phyloP scores from a whole-genome alignment of 2,797 vertebrate species.

The Eupleurogrammus muticus region DNA sequence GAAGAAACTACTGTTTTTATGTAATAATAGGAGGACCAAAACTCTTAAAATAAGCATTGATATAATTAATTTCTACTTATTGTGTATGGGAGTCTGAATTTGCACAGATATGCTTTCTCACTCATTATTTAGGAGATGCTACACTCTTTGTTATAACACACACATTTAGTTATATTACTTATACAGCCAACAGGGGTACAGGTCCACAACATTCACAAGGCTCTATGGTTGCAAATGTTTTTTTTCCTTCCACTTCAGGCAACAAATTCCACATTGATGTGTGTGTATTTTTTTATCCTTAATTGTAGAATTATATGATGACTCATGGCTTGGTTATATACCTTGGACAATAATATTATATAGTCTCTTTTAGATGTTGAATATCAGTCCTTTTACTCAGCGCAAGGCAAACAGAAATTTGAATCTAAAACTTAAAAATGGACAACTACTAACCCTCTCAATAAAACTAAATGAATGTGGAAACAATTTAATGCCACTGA shows the following conservation, averaged over 20 bases:
- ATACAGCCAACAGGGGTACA: background rate
- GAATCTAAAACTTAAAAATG: background rate
- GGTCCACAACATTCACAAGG: background rate
- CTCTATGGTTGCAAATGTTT: background rate
- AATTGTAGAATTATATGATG: background rate
- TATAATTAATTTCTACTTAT: slow-evolving; percentile 16
- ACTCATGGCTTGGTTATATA: background rate
- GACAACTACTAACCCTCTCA: background rate
- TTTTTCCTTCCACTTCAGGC: background rate
- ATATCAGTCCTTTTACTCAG: background rate
- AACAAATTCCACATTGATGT: background rate
- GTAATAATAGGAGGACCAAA: background rate
- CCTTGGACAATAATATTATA: background rate
- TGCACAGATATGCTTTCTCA: background rate
- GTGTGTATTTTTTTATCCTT: no score
- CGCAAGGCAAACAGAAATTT: background rate
- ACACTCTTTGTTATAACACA: background rate
- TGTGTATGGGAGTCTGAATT: slow-evolving; percentile 18
- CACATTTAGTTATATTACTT: background rate
- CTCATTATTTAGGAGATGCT: background rate
- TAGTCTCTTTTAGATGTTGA: background rate
- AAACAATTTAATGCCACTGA: slow-evolving; percentile 4
- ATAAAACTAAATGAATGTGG: background rate
- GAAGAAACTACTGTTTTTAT: background rate
- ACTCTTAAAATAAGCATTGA: background rate